Conservation (phyloP, 2,113 vertebrate species). For the Micronycteris hirsuta region DNA sequence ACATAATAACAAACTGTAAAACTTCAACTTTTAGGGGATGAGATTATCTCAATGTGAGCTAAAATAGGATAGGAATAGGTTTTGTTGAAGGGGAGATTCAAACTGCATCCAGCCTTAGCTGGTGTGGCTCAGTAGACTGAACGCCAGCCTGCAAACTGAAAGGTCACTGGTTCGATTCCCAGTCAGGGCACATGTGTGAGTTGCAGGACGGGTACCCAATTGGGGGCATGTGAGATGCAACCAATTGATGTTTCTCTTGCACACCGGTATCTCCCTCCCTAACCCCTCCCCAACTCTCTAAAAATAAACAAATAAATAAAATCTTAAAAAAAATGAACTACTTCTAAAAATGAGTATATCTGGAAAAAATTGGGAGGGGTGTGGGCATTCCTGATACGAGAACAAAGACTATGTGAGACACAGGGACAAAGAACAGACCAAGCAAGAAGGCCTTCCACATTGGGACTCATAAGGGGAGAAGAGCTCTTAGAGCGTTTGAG, state of each 20-base stretch:
- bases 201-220: too few species aligned
- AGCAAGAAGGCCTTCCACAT: not conserved
- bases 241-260: too few species aligned
- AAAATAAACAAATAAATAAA: too few species aligned
- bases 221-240: too few species aligned
- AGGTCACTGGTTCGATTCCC: too few species aligned
- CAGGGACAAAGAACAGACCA: not conserved
- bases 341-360: not conserved
- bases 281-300: too few species aligned
- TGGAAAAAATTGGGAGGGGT: not conserved
- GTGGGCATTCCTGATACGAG: not conserved
- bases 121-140: too few species aligned
- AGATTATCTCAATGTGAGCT: not conserved
- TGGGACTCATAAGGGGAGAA: not conserved
- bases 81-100: not conserved
- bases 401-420: not conserved
- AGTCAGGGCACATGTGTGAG: too few species aligned
- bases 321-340: too few species aligned
- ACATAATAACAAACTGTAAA: not conserved
- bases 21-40: not conserved
- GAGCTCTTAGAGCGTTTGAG: not conserved
- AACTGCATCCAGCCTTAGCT: not conserved
- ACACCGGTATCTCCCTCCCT: too few species aligned
- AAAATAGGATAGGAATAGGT: not conserved
- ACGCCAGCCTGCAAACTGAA: too few species aligned